A percentile compares a stretch with the other conserved stretches of the same genome.
phyloP scores from a whole-genome alignment of 1,140 invertebrate species.

The Carposina sasakii region DNA sequence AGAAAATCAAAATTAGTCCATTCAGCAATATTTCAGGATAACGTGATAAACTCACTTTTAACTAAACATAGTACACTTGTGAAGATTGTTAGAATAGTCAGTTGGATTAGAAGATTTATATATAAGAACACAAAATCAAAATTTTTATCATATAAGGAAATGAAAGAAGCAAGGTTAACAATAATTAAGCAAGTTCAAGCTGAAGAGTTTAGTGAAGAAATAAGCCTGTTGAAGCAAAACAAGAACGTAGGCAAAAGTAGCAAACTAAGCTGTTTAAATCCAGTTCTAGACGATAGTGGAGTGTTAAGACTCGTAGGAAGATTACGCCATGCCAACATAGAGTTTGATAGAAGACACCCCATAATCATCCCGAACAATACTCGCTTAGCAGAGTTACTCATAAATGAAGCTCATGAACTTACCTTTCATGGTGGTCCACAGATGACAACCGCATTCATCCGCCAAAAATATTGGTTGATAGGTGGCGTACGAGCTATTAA shows the following conservation, averaged over 20 bases:
- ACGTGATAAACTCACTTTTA: no score
- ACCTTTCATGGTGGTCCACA: slow-evolving; percentile 15
- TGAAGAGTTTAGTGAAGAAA: neutral
- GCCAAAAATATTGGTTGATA: slow-evolving; percentile 13
- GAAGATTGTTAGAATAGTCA: no score
- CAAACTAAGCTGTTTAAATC: neutral
- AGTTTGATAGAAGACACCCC: slow-evolving; percentile 23
- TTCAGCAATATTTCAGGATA: no score
- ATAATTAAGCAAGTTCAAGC: slow-evolving; percentile 8
- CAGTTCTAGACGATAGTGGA: neutral
- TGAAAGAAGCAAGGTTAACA: neutral
- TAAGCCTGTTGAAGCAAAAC: slow-evolving; percentile 1
- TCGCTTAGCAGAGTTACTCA: neutral
- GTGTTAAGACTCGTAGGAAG: neutral
- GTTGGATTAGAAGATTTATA: no score
- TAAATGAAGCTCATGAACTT: slow-evolving; percentile 11
- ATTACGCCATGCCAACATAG: neutral
- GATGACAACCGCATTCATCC: neutral
- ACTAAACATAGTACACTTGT: no score
- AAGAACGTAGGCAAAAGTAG: neutral
- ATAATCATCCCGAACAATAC: slow-evolving; percentile 11
- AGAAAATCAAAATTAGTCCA: no score
- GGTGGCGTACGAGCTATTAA: neutral
- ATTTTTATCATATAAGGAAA: neutral
- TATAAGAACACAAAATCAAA: neutral